These are phyloP conservation scores for Xestia c-nigrum DNA, from an alignment of 2,888 invertebrate species.

Conservation along the genomic window DNA sequence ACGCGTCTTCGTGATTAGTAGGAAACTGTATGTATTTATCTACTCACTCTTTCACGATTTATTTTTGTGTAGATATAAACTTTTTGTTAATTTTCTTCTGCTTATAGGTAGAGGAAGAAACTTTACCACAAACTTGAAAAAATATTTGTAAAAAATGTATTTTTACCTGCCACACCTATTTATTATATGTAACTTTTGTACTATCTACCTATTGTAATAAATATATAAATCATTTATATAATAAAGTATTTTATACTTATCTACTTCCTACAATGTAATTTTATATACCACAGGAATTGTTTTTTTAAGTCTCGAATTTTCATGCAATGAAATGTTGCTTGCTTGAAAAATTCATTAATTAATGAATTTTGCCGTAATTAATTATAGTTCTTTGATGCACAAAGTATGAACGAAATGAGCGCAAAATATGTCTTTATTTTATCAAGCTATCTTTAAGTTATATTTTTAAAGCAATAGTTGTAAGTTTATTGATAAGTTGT, in stretches of 20 bases:
- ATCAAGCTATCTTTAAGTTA: slow-evolving; percentile 17
- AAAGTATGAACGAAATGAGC: slow-evolving; percentile 34
- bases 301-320: slow-evolving; percentile 37
- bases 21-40: slow-evolving; percentile 22
- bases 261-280: slow-evolving; percentile 53
- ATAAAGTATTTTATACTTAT: slow-evolving; percentile 63
- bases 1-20: slow-evolving; percentile 36
- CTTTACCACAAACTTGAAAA: slow-evolving; percentile 13
- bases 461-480: slow-evolving; percentile 17
- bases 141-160: slow-evolving; percentile 42
- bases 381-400: slow-evolving; percentile 37
- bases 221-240: slow-evolving; percentile 58
- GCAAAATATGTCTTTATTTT: slow-evolving; percentile 37
- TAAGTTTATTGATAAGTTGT: slow-evolving; percentile 11
- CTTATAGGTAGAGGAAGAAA: background rate
- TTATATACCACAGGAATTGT: slow-evolving; percentile 48
- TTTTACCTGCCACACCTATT: slow-evolving; percentile 51
- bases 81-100: slow-evolving; percentile 2
- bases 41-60: slow-evolving; percentile 17
- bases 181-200: slow-evolving; percentile 54
- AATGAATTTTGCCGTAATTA: background rate
- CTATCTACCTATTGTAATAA: slow-evolving; percentile 58
- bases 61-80: slow-evolving; percentile 12
- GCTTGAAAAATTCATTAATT: background rate
- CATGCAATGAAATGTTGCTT: slow-evolving; percentile 42